Percentiles rank a stretch among this genome's conserved stretches.
Evolutionary conservation across 2,888 invertebrate genomes (phyloP).

Genomic region (Eilema sororculum): DNA sequence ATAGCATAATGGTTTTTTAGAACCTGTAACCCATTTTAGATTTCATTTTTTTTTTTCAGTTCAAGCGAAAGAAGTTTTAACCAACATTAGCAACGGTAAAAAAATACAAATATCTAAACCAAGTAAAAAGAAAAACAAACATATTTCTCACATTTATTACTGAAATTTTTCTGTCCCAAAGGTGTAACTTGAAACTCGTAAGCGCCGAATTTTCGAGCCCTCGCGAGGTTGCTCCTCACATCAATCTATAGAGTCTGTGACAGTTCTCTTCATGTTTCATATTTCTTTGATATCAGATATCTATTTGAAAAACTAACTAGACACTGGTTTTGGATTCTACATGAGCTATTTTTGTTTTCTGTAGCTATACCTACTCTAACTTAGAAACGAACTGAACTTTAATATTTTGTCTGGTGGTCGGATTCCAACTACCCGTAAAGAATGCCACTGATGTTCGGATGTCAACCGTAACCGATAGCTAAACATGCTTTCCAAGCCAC

Average conservation of each 20-base stretch:
- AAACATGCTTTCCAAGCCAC: too few species aligned
- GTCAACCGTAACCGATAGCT: too few species aligned
- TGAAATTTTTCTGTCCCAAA: constrained; percentile 56
- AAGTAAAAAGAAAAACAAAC: constrained; percentile 15
- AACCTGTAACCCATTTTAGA: too few species aligned
- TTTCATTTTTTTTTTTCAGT: not conserved
- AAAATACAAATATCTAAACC: not conserved
- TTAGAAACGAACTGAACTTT: too few species aligned
- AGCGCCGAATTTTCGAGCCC: constrained; percentile 41
- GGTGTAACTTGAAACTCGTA: constrained; percentile 45
- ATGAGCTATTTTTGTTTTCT: not conserved
- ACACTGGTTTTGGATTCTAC: not conserved
- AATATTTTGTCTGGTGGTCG: too few species aligned
- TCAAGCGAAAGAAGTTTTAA: not conserved
- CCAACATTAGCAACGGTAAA: not conserved
- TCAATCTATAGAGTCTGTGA: constrained; percentile 71
- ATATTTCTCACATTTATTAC: constrained; percentile 53
- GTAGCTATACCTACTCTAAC: not conserved
- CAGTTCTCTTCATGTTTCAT: constrained; percentile 67
- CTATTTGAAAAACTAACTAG: constrained; percentile 6
- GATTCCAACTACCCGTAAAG: too few species aligned
- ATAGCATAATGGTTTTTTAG: too few species aligned
- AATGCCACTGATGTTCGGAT: too few species aligned
- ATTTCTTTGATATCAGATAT: constrained; percentile 54
- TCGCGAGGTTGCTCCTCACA: constrained; percentile 59